A percentile compares a stretch with the other conserved stretches of the same genome.
Conservation (phyloP, 2,797 vertebrate genomes). For the Microtus obscurus region DNA sequence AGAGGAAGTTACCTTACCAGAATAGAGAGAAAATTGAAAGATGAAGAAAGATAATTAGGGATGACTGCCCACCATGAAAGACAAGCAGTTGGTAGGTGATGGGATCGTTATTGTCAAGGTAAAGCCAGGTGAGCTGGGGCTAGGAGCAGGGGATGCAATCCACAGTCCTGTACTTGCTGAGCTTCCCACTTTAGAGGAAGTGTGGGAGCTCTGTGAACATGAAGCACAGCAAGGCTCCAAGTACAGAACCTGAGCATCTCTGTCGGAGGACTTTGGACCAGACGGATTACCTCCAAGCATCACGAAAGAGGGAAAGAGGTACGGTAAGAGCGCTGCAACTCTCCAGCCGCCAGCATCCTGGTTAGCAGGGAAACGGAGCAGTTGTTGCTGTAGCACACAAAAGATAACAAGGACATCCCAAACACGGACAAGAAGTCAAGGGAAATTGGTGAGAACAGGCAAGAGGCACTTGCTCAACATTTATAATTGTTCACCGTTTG, state of each 20-base stretch:
- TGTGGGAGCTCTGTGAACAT: too few species aligned
- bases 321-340: fast-evolving
- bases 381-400: not conserved
- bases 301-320: too few species aligned
- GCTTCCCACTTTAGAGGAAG: not conserved
- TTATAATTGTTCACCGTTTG: not conserved
- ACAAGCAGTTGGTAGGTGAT: not conserved
- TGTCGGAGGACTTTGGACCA: not conserved
- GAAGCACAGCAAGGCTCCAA: not conserved
- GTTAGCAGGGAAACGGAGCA: too few species aligned
- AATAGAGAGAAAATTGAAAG: not conserved
- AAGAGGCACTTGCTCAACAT: not conserved
- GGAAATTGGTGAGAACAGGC: not conserved
- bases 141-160: not conserved
- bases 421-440: not conserved
- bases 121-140: not conserved
- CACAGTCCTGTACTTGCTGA: not conserved
- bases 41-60: not conserved
- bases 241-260: not conserved
- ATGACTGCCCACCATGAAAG: not conserved
- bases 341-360: too few species aligned
- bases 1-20: not conserved
- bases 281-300: not conserved
- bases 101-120: not conserved
- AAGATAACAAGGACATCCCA: not conserved